Conservation (phyloP, 2,888 invertebrate species). For the Mycogona germanica region DNA sequence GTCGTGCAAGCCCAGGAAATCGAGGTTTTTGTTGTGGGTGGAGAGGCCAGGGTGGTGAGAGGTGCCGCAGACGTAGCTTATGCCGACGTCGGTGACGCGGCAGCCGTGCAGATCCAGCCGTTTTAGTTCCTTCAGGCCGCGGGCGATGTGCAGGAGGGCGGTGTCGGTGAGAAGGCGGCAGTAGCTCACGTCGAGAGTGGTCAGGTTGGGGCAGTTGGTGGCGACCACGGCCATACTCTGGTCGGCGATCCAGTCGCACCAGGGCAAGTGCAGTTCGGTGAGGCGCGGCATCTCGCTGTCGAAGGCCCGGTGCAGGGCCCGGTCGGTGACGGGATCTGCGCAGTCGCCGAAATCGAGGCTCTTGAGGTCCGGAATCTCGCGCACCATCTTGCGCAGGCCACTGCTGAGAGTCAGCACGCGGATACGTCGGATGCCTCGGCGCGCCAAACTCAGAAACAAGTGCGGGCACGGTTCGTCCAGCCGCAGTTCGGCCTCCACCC, state of each 20-base stretch:
- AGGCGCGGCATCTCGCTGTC: conserved; percentile 57
- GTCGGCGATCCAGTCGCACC: conserved; percentile 94
- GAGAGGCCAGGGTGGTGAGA: conserved; percentile 22
- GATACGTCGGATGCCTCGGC: conserved; percentile 73
- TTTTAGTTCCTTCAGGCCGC: conserved; percentile 72
- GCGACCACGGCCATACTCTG: conserved; percentile 72
- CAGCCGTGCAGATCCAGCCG: conserved; percentile 80
- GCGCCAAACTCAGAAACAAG: conserved; percentile 71
- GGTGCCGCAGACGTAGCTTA: conserved; percentile 63
- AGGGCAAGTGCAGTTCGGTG: conserved; percentile 67
- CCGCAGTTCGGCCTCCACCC: conserved; percentile 82
- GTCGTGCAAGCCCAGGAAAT: conserved; percentile 81
- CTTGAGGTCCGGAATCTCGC: conserved; percentile 71
- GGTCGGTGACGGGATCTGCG: conserved; percentile 83
- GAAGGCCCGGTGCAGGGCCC: conserved; percentile 70
- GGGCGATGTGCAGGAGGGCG: conserved; percentile 71
- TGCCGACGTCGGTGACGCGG: conserved; percentile 84
- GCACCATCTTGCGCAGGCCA: conserved; percentile 70
- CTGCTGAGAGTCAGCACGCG: conserved; percentile 76
- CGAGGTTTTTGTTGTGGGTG: conserved; percentile 50
- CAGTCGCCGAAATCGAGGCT: conserved; percentile 84
- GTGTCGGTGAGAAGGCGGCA: conserved; percentile 84
- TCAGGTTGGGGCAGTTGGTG: conserved; percentile 66
- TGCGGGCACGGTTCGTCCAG: conserved; percentile 63
- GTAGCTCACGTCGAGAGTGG: conserved; percentile 78